phyloP scores from a whole-genome alignment of 1,140 invertebrate genomes.

The Diachasma alloeum region DNA sequence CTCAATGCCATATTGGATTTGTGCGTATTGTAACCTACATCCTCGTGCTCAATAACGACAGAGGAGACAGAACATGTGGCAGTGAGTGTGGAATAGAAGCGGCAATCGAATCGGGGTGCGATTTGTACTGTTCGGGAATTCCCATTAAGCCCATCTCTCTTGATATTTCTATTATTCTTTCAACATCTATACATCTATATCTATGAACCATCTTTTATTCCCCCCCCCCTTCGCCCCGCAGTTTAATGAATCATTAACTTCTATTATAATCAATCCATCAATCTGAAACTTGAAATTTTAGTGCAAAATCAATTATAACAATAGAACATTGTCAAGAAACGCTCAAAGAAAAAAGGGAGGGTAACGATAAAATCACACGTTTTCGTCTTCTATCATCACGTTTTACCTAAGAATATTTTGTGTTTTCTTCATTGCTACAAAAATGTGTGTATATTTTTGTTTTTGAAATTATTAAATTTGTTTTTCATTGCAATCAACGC shows the following conservation, averaged over 20 bases:
- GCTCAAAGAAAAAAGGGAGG: background rate
- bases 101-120: background rate
- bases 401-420: background rate
- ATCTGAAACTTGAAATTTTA: background rate
- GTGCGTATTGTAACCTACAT: background rate
- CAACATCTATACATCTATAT: background rate
- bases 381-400: conserved; percentile 1
- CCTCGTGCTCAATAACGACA: background rate
- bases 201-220: background rate
- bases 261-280: background rate
- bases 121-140: background rate
- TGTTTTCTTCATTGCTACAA: conserved; percentile 7
- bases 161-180: background rate
- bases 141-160: background rate
- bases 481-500: background rate
- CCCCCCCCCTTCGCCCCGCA: background rate
- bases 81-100: background rate
- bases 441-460: background rate
- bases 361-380: conserved; percentile 3
- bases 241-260: background rate
- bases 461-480: background rate
- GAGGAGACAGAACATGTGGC: background rate
- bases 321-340: background rate
- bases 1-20: background rate
- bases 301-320: background rate